Percentiles rank a stretch among this genome's conserved stretches.
These are phyloP conservation scores for Aleiodes testaceus DNA, from an alignment of 2,888 invertebrate genomes.

Conservation along the genomic window DNA sequence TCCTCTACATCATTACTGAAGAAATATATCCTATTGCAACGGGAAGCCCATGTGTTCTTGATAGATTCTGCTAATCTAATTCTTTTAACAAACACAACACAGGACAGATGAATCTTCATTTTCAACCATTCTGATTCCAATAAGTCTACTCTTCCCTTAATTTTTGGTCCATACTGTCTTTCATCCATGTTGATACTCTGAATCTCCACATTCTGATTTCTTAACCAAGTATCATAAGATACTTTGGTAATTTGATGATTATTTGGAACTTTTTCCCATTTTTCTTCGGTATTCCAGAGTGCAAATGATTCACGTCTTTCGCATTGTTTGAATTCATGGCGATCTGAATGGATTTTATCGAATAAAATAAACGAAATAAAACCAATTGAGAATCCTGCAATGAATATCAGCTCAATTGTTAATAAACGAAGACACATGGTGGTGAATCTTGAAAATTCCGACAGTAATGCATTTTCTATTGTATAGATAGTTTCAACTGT, in stretches of 20 bases:
- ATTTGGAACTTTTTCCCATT: conserved; percentile 14
- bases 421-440: conserved; percentile 53
- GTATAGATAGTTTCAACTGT: background rate
- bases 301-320: conserved; percentile 32
- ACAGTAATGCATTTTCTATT: background rate
- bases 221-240: conserved; percentile 61
- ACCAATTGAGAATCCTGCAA: conserved; percentile 61
- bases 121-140: conserved; percentile 65
- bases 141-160: conserved; percentile 19
- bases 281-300: conserved; percentile 38
- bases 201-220: conserved; percentile 49
- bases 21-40: conserved; percentile 69
- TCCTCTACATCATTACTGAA: conserved; percentile 62
- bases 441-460: background rate
- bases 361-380: conserved; percentile 53
- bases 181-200: conserved; percentile 58
- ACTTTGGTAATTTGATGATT: conserved; percentile 37
- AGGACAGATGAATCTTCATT: conserved; percentile 70
- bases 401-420: conserved; percentile 54
- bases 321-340: conserved; percentile 39
- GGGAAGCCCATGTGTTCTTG: conserved; percentile 71
- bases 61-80: conserved; percentile 70
- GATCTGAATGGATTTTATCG: conserved; percentile 44
- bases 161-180: background rate
- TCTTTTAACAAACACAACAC: conserved; percentile 73